Conservation (phyloP, 2,888 invertebrate genomes). For the Eupeodes latifasciatus region DNA sequence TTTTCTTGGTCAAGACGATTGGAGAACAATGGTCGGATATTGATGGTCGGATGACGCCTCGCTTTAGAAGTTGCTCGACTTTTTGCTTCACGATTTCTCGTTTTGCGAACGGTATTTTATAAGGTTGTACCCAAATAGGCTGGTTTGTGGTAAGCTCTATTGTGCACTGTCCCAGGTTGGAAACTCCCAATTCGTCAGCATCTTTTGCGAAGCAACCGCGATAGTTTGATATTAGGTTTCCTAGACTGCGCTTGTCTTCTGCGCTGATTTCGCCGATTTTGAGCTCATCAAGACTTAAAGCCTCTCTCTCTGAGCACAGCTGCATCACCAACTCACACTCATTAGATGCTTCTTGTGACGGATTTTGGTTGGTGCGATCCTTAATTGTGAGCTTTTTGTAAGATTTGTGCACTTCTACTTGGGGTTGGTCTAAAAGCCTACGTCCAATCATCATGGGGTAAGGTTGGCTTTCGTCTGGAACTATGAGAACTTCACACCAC, state of each 20-base stretch:
- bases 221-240: not conserved
- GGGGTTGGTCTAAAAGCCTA: constrained; percentile 10
- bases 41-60: constrained; percentile 13
- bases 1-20: constrained; percentile 31
- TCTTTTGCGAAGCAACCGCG: not conserved
- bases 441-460: constrained; percentile 17
- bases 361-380: not conserved
- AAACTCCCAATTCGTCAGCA: not conserved
- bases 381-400: not conserved
- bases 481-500: constrained; percentile 18
- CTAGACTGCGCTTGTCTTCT: not conserved
- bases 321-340: not conserved
- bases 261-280: not conserved
- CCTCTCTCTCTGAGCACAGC: not conserved
- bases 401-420: not conserved
- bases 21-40: constrained; percentile 28
- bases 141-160: not conserved
- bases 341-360: not conserved
- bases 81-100: constrained; percentile 14
- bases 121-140: constrained; percentile 20
- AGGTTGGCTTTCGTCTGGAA: not conserved
- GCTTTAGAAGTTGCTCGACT: constrained; percentile 8
- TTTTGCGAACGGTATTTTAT: constrained; percentile 13
- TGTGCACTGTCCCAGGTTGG: not conserved
- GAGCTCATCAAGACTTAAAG: not conserved